Percentiles rank a stretch among this genome's conserved stretches.
Conservation (phyloP, 2,113 vertebrate species). For the Empidonax traillii region DNA sequence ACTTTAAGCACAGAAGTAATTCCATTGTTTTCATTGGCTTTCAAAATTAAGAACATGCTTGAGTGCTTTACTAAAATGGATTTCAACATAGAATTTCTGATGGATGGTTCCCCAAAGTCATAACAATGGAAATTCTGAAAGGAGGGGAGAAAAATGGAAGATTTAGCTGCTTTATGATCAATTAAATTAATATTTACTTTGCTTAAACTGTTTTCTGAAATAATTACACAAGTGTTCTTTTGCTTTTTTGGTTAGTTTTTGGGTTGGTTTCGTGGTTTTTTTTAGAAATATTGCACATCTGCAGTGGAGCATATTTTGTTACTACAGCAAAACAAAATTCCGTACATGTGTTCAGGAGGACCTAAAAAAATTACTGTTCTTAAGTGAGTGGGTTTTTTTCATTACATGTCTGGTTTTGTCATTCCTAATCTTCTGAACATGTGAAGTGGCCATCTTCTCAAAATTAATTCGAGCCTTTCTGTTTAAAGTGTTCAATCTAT, state of each 20-base stretch:
- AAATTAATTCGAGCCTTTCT: constrained; percentile 20
- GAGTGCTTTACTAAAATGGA: not conserved
- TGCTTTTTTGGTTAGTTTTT: not conserved
- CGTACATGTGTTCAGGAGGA: not conserved
- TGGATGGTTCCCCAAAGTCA: not conserved
- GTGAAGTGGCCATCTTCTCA: constrained; percentile 20
- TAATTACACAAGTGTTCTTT: not conserved
- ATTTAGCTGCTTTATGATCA: not conserved
- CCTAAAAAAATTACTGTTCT: not conserved
- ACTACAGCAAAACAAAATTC: not conserved
- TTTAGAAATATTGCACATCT: not conserved
- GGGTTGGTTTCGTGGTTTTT: not conserved
- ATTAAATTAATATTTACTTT: not conserved
- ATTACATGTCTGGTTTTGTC: not conserved
- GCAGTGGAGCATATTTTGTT: not conserved
- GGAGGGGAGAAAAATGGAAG: not conserved
- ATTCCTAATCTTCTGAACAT: not conserved
- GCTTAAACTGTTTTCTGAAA: not conserved
- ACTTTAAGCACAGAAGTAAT: not conserved
- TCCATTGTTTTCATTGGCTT: not conserved
- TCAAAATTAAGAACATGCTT: not conserved
- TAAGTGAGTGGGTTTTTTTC: accelerated
- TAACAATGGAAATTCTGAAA: not conserved
- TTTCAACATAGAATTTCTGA: not conserved
- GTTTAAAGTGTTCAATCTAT: constrained; percentile 34